A percentile compares a stretch with the other conserved stretches of the same genome.
Conservation (phyloP, 1,140 invertebrate species). For the Drosophila paulistorum region DNA sequence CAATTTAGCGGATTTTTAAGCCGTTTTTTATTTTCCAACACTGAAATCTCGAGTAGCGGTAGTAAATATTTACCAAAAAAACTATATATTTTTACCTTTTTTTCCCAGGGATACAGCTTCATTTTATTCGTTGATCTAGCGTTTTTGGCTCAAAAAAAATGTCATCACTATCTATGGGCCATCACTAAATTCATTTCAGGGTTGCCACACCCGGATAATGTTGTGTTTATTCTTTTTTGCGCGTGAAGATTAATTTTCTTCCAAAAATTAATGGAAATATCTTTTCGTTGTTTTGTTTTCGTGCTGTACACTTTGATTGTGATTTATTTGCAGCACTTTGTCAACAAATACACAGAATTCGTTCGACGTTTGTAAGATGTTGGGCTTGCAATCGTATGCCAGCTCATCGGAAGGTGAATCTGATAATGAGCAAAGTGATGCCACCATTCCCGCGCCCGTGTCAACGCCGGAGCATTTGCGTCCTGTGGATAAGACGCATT, state of each 20-base stretch:
- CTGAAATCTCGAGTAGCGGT: too few relatives aligned
- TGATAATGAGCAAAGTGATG: conserved; percentile 53
- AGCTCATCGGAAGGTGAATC: conserved; percentile 74
- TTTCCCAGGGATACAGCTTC: too few relatives aligned
- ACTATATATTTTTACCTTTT: too few relatives aligned
- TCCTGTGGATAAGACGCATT: conserved; percentile 79
- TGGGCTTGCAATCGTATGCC: conserved; percentile 71
- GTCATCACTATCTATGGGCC: neutral
- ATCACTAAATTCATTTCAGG: neutral
- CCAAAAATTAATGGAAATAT: conserved; percentile 63
- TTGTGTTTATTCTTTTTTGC: too few relatives aligned
- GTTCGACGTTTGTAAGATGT: conserved; percentile 62
- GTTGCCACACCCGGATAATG: neutral
- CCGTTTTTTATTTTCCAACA: too few relatives aligned
- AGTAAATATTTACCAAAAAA: too few relatives aligned
- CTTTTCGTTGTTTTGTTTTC: conserved; percentile 71
- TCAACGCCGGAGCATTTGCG: conserved; percentile 84
- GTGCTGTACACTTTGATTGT: conserved; percentile 64
- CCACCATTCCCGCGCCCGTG: neutral
- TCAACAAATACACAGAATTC: conserved; percentile 66
- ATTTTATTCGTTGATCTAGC: too few relatives aligned
- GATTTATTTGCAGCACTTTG: conserved; percentile 67
- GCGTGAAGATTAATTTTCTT: too few relatives aligned
- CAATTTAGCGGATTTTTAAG: too few relatives aligned
- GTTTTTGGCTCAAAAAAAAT: too few relatives aligned